A percentile compares a stretch with the other conserved stretches of the same genome.
These are phyloP conservation scores for Psephotus haematonotus DNA, from an alignment of 2,113 vertebrate species.

Conservation along the genomic window DNA sequence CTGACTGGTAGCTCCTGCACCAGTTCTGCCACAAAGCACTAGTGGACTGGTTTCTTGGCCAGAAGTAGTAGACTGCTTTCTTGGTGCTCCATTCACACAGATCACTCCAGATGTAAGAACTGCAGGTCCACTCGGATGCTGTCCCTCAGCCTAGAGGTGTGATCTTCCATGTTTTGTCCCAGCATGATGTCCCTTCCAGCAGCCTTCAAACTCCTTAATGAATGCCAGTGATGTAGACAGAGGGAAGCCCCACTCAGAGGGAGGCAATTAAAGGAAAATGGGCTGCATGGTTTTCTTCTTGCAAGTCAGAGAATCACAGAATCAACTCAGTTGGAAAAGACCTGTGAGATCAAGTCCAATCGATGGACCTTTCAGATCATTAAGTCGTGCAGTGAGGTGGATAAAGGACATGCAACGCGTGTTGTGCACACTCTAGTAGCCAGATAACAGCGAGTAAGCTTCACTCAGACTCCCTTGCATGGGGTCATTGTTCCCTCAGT, in stretches of 20 bases:
- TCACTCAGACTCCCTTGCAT: too few species aligned
- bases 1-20: background rate
- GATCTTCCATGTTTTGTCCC: background rate
- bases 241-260: background rate
- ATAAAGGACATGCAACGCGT: background rate
- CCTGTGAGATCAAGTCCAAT: background rate
- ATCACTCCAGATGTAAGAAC: background rate
- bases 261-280: background rate
- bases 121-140: background rate
- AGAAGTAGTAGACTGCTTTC: background rate
- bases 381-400: accelerated
- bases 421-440: background rate
- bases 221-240: accelerated
- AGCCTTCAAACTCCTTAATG: background rate
- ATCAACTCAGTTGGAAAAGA: background rate
- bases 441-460: accelerated
- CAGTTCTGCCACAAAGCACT: background rate
- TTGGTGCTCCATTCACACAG: background rate
- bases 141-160: background rate
- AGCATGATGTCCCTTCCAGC: background rate
- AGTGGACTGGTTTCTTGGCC: background rate
- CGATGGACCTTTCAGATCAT: background rate
- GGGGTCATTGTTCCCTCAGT: accelerated
- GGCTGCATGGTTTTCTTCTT: background rate
- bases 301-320: background rate